phyloP scores from a whole-genome alignment of 2,113 vertebrate species.

The Corythornis cristatus region DNA sequence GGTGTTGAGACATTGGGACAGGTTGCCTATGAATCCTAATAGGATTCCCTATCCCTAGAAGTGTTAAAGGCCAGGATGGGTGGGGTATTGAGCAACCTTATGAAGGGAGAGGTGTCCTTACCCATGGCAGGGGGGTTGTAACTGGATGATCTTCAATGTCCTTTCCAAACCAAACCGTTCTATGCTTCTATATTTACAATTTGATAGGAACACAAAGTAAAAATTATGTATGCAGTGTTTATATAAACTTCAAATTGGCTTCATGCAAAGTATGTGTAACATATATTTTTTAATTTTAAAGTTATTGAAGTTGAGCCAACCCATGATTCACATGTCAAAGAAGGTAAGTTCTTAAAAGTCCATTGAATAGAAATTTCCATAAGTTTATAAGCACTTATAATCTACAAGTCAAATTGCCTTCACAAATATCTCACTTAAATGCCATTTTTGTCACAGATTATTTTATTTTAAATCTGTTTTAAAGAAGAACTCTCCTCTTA shows the following conservation, averaged over 20 bases:
- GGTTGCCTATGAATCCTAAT: background rate
- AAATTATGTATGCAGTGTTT: background rate
- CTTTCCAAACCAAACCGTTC: background rate
- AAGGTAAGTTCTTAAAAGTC: constrained; percentile 66
- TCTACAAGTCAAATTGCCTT: background rate
- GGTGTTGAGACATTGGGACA: background rate
- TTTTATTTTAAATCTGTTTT: background rate
- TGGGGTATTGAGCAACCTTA: background rate
- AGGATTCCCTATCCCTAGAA: too few species aligned
- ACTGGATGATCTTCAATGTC: background rate
- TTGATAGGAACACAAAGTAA: background rate
- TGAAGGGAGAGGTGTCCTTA: background rate
- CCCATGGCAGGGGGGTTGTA: fast-evolving
- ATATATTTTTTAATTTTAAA: constrained; percentile 1
- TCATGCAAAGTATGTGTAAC: background rate
- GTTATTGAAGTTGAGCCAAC: constrained; percentile 64
- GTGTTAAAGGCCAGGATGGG: background rate
- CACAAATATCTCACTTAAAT: background rate
- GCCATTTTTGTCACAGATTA: background rate
- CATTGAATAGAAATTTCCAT: background rate
- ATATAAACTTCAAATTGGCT: background rate
- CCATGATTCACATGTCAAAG: constrained; percentile 56
- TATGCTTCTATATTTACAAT: background rate
- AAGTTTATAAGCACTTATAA: background rate
- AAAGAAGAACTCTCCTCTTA: background rate